Conservation (phyloP, 2,113 vertebrate genomes). For the Gasterosteus aculeatus region DNA sequence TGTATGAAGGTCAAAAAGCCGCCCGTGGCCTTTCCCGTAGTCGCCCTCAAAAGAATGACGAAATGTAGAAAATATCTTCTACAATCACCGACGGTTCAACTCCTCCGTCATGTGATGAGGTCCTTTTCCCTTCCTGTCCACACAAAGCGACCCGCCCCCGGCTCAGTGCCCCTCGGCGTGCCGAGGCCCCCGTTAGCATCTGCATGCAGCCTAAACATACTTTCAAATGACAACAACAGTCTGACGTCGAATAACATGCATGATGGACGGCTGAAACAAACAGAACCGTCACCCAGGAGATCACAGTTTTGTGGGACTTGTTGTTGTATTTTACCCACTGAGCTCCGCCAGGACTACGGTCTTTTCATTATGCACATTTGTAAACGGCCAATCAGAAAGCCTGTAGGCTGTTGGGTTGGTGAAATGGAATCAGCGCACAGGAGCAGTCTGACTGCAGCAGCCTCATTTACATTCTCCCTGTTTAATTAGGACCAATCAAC, state of each 20-base stretch:
- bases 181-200: background rate
- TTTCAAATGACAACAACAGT: background rate
- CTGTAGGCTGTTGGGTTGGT: too few relatives aligned
- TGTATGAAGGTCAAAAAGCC: constrained; percentile 1
- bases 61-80: background rate
- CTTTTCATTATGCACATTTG: background rate
- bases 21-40: too few relatives aligned
- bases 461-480: background rate
- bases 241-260: background rate
- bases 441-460: background rate
- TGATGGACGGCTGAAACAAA: background rate
- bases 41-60: background rate
- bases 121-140: background rate
- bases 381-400: background rate
- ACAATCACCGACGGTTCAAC: background rate
- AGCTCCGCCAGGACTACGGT: background rate
- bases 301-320: background rate
- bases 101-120: background rate
- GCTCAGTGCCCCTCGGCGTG: background rate
- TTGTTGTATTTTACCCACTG: background rate
- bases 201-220: background rate
- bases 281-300: background rate
- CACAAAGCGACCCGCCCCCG: too few relatives aligned
- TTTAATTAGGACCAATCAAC: background rate
- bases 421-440: background rate